Evolutionary conservation across 2,888 invertebrate genomes (phyloP), one percentile per base, ranked within the genome.

Genomic region (Brachypalpus laphriformis): DNA sequence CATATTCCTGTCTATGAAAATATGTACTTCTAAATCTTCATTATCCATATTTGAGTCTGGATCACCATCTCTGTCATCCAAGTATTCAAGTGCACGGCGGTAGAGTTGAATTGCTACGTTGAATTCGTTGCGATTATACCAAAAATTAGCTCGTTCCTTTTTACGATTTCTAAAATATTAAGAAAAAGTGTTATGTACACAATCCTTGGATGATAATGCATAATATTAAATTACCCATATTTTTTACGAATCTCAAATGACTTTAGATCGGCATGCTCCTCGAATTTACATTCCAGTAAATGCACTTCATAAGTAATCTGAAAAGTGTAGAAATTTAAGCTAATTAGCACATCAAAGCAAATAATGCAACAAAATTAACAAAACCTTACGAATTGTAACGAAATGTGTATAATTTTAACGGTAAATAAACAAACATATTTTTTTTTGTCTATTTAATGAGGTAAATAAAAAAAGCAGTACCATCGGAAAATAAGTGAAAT

Each of bases 101-200:
- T 98, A 98, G 88, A 97, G 94, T 89, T 97, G 97, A 74, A 98
- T 96, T 0, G 98, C 97, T 20, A 95, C 93, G 34, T 94, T 94
- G 68, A 95, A 95, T 89, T 98, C 98, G 22, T 95, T 95, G 57
- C 98, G 94, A 20, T 94, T 94, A 90, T 97, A 98, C 95, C 97
- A 97, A 94, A 96, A 97, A 91, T 98, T 98, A 5, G 98, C 98
- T 71, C 97, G 94, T 88, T 96, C 96, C 82, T 97, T 94, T 90
- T 97, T 97, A 78, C 93, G 93, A 88, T 95, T 94, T 11, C 96
- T 96, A 20, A 9, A 49, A 45, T 25, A 0, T 14, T 18, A 31
- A 70, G n/a, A 14, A 28, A 3, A 31, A 45, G 2, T 61, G 9
- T 81, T 56, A 47, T 31, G 37, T 1, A 1, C 49, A 16, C 37